These are phyloP conservation scores for Lutraria rhynchaena DNA, from an alignment of 1,140 invertebrate genomes.

Conservation along the genomic window DNA sequence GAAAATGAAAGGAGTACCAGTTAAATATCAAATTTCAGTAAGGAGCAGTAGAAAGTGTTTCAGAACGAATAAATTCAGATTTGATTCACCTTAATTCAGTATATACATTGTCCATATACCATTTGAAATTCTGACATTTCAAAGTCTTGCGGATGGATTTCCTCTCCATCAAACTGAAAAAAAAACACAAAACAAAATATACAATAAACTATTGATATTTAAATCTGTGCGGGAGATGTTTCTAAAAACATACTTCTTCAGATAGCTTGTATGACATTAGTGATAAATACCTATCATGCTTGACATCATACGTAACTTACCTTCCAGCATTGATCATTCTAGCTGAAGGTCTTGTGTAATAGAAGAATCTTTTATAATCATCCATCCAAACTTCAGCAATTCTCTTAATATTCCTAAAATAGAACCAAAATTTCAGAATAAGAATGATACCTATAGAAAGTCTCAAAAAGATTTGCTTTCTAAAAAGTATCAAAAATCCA, in stretches of 20 bases:
- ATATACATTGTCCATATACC: slow-evolving; percentile 98
- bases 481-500: too few species aligned
- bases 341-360: slow-evolving; percentile 66
- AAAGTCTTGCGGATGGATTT: slow-evolving; percentile 89
- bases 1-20: too few species aligned
- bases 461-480: too few species aligned
- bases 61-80: not conserved
- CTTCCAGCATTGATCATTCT: slow-evolving; percentile 56
- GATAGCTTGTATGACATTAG: too few species aligned
- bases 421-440: not conserved
- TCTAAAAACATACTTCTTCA: too few species aligned
- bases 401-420: slow-evolving; percentile 80
- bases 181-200: too few species aligned
- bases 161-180: slow-evolving; percentile 83
- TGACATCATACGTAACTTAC: slow-evolving; percentile 13
- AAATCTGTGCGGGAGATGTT: too few species aligned
- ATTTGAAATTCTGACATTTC: slow-evolving; percentile 97
- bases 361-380: slow-evolving; percentile 89
- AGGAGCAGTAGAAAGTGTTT: too few species aligned
- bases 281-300: too few species aligned
- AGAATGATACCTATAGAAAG: too few species aligned
- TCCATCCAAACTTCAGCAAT: slow-evolving; percentile 88
- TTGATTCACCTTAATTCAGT: slow-evolving; percentile 89
- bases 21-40: too few species aligned
- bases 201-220: too few species aligned